A percentile compares a stretch with the other conserved stretches of the same genome.
phyloP scores from a whole-genome alignment of 2,113 vertebrate species.

The Lanius collurio region DNA sequence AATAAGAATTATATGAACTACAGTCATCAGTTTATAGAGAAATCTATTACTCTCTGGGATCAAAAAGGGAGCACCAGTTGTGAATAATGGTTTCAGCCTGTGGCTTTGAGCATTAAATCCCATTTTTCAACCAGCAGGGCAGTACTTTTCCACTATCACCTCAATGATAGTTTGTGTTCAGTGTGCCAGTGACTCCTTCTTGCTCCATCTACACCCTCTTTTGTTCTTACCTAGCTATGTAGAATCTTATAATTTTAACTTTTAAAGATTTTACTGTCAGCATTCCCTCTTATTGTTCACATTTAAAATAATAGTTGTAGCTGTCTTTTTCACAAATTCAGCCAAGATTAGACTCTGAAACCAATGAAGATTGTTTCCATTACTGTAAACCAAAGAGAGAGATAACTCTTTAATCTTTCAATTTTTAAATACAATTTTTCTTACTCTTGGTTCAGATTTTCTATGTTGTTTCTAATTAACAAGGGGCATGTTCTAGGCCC shows the following conservation, averaged over 20 bases:
- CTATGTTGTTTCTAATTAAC: conserved; percentile 30
- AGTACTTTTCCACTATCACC: conserved; percentile 21
- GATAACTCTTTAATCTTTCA: conserved; percentile 41
- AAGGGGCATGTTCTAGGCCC: conserved; percentile 10
- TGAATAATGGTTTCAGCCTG: conserved; percentile 49
- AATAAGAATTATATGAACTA: conserved; percentile 53
- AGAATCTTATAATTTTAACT: background rate
- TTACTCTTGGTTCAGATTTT: conserved; percentile 35
- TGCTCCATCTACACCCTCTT: background rate
- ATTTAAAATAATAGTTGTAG: conserved; percentile 36
- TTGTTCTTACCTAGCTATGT: background rate
- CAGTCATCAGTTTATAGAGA: conserved; percentile 43
- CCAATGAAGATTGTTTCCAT: conserved; percentile 5
- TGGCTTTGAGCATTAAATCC: conserved; percentile 39
- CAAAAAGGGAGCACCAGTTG: conserved; percentile 33
- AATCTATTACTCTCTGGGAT: conserved; percentile 49
- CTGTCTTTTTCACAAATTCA: conserved; percentile 4
- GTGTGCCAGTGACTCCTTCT: background rate
- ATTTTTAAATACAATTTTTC: conserved; percentile 48
- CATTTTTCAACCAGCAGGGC: conserved; percentile 48
- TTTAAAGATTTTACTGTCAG: conserved; percentile 1
- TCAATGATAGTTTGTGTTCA: conserved; percentile 14
- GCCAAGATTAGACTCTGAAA: conserved; percentile 19
- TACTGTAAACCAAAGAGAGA: conserved; percentile 47
- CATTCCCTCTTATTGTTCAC: background rate